A percentile compares a stretch with the other conserved stretches of the same genome.
These are phyloP conservation scores for Drosophila navojoa DNA, from an alignment of 1,140 invertebrate species.

Conservation along the genomic window DNA sequence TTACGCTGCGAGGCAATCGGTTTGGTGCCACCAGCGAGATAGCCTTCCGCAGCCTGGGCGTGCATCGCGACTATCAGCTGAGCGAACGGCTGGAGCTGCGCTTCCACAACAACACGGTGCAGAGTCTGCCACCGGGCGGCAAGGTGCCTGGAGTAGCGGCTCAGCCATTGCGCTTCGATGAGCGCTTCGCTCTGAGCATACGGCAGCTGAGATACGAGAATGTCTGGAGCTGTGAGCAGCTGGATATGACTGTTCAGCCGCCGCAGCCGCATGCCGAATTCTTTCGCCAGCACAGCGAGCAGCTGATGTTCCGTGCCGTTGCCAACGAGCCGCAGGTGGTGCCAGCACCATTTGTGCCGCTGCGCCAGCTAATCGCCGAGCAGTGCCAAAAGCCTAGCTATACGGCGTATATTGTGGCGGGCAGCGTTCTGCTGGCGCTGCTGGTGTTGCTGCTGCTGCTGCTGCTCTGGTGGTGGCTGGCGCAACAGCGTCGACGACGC, in stretches of 20 bases:
- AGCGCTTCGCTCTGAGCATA: slow-evolving; percentile 64
- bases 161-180: slow-evolving; percentile 60
- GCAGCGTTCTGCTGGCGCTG: slow-evolving; percentile 78
- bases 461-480: slow-evolving; percentile 65
- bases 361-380: slow-evolving; percentile 54
- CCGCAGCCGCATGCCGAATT: slow-evolving; percentile 61
- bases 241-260: slow-evolving; percentile 63
- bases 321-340: not conserved
- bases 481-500: slow-evolving; percentile 84
- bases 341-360: slow-evolving; percentile 25
- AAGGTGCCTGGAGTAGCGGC: slow-evolving; percentile 9
- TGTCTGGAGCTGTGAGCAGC: slow-evolving; percentile 59
- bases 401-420: slow-evolving; percentile 64
- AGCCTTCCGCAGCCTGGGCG: slow-evolving; percentile 67
- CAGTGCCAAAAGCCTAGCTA: slow-evolving; percentile 65
- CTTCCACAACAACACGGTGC: slow-evolving; percentile 75
- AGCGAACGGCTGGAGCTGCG: slow-evolving; percentile 76
- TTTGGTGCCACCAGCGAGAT: slow-evolving; percentile 74
- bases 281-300: slow-evolving; percentile 67
- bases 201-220: slow-evolving; percentile 66
- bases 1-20: slow-evolving; percentile 64
- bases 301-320: slow-evolving; percentile 45
- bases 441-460: slow-evolving; percentile 81
- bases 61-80: slow-evolving; percentile 70
- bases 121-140: slow-evolving; percentile 20